Evolutionary conservation across 2,797 vertebrate species (phyloP).

Genomic region (Muscicapa striata): DNA sequence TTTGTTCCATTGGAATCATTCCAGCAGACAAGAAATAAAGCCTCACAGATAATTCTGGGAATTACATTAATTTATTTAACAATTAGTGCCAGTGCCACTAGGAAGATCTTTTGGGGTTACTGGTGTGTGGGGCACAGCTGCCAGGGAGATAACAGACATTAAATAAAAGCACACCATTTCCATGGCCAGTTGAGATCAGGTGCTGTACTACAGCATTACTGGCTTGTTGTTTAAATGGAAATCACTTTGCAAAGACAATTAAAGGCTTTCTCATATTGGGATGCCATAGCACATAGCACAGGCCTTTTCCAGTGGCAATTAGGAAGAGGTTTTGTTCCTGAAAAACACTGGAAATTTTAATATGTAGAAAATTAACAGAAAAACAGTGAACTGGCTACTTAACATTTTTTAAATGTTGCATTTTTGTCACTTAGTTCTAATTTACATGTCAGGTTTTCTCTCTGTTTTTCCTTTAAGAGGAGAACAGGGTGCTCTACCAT

Average conservation of each 20-base stretch:
- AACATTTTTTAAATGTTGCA: background rate
- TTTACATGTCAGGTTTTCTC: background rate
- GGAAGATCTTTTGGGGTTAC: background rate
- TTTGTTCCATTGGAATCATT: background rate
- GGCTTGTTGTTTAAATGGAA: background rate
- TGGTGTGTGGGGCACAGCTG: background rate
- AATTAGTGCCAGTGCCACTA: background rate
- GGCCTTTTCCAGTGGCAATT: background rate
- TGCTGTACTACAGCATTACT: background rate
- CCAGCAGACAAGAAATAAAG: background rate
- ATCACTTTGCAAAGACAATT: background rate
- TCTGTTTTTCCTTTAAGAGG: background rate
- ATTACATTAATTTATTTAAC: background rate
- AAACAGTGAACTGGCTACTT: background rate
- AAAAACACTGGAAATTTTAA: background rate
- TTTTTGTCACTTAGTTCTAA: background rate
- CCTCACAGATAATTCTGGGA: background rate
- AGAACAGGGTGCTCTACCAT: background rate
- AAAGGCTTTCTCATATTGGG: background rate
- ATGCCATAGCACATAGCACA: background rate
- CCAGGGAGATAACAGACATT: background rate
- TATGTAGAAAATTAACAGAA: background rate
- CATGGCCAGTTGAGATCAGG: background rate
- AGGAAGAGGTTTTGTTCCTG: background rate
- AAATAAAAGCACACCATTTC: background rate